Evolutionary conservation across 2,797 vertebrate species (phyloP).

Genomic region (Enteromius thamalakanensis): DNA sequence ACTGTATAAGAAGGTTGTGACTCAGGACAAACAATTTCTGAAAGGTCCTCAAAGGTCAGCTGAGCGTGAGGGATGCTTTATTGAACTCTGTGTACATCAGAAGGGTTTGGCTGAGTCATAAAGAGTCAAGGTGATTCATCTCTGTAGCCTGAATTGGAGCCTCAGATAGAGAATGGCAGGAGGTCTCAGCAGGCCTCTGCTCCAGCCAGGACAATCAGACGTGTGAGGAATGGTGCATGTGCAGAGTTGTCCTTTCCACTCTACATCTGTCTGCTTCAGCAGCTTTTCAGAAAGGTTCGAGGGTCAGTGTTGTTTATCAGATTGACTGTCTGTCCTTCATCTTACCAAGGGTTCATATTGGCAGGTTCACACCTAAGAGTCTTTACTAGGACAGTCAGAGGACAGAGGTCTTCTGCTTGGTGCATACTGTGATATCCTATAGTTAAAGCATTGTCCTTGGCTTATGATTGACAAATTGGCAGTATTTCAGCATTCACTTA

Average conservation of each 20-base stretch:
- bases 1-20: slow-evolving; percentile 20
- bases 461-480: not conserved
- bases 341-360: slow-evolving; percentile 25
- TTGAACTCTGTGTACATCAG: slow-evolving; percentile 43
- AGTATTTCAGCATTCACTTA: not conserved
- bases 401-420: not conserved
- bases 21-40: slow-evolving; percentile 4
- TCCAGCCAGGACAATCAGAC: not conserved
- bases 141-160: slow-evolving; percentile 6
- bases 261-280: slow-evolving; percentile 43
- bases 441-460: not conserved
- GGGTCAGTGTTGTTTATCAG: slow-evolving; percentile 43
- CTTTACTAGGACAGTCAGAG: slow-evolving; percentile 7
- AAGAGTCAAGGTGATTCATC: slow-evolving; percentile 49
- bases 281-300: slow-evolving; percentile 28
- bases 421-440: slow-evolving; percentile 4
- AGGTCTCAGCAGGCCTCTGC: slow-evolving; percentile 20
- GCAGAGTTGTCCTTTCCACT: slow-evolving; percentile 31
- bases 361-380: slow-evolving; percentile 25
- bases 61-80: slow-evolving; percentile 14
- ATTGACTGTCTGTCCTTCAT: slow-evolving; percentile 26
- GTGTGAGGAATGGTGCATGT: slow-evolving; percentile 25
- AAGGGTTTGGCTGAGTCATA: slow-evolving; percentile 45
- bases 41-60: slow-evolving; percentile 33
- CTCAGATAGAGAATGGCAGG: slow-evolving; percentile 38